These are phyloP conservation scores for Alca torda DNA, from an alignment of 2,797 vertebrate species.

Conservation along the genomic window DNA sequence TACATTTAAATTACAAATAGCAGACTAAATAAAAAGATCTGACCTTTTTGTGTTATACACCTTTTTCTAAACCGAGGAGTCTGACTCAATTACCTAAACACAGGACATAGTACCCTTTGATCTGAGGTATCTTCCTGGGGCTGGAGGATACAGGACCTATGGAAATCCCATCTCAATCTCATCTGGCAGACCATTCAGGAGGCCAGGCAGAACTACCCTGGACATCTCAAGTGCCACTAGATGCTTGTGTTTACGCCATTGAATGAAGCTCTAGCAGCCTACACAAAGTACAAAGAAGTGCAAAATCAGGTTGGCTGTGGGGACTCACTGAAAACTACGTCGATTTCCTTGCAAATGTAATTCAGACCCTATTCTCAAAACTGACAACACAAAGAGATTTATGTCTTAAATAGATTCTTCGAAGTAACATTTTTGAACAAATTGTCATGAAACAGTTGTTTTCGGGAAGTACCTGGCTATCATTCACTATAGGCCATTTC, in stretches of 20 bases:
- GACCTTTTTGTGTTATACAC: neutral
- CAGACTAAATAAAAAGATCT: neutral
- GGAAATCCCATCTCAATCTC: neutral
- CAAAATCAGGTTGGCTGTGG: neutral
- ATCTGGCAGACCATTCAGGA: neutral
- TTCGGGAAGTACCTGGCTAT: neutral
- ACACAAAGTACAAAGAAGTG: neutral
- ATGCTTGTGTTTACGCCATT: neutral
- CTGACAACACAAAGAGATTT: neutral
- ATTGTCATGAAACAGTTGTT: neutral
- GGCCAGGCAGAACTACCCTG: neutral
- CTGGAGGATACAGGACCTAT: neutral
- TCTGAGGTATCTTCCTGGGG: neutral
- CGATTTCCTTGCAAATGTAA: neutral
- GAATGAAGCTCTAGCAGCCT: neutral
- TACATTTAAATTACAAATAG: neutral
- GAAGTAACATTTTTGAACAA: neutral
- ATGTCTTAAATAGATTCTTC: neutral
- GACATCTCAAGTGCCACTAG: neutral
- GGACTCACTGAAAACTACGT: neutral
- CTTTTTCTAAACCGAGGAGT: neutral
- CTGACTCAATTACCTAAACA: neutral
- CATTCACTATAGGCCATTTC: neutral
- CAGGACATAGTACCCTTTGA: neutral
- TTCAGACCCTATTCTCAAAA: neutral